A percentile compares a stretch with the other conserved stretches of the same genome.
Evolutionary conservation across 1,140 invertebrate species (phyloP).

Genomic region (Lycorma delicatula): DNA sequence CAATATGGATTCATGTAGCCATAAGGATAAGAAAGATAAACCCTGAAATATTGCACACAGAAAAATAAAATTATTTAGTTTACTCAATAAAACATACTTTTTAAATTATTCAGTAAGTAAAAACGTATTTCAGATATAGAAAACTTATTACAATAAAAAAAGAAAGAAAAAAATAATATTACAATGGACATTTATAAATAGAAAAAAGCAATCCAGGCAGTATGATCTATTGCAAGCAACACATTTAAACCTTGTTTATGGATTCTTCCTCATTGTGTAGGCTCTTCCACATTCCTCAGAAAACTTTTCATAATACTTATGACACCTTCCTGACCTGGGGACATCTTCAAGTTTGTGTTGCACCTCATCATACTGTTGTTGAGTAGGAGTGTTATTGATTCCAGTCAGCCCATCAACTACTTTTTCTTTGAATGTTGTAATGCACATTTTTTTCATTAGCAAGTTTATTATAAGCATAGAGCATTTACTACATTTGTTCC

Average conservation of each 20-base stretch:
- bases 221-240: not conserved
- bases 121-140: too few species aligned
- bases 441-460: not conserved
- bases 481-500: not conserved
- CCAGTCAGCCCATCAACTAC: not conserved
- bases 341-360: not conserved
- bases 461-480: not conserved
- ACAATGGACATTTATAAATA: too few species aligned
- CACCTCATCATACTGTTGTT: not conserved
- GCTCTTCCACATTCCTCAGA: not conserved
- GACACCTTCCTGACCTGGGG: not conserved
- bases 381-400: not conserved
- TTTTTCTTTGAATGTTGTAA: not conserved
- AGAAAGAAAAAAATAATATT: too few species aligned
- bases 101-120: too few species aligned
- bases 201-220: not conserved
- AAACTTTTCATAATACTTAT: not conserved
- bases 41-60: too few species aligned
- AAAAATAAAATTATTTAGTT: too few species aligned
- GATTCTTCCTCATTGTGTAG: not conserved
- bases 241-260: not conserved
- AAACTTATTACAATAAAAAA: too few species aligned
- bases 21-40: too few species aligned
- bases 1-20: too few species aligned
- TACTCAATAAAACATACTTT: too few species aligned